A percentile compares a stretch with the other conserved stretches of the same genome.
These are phyloP conservation scores for Margaritifera margaritifera DNA, from an alignment of 2,888 invertebrate genomes.

Conservation along the genomic window DNA sequence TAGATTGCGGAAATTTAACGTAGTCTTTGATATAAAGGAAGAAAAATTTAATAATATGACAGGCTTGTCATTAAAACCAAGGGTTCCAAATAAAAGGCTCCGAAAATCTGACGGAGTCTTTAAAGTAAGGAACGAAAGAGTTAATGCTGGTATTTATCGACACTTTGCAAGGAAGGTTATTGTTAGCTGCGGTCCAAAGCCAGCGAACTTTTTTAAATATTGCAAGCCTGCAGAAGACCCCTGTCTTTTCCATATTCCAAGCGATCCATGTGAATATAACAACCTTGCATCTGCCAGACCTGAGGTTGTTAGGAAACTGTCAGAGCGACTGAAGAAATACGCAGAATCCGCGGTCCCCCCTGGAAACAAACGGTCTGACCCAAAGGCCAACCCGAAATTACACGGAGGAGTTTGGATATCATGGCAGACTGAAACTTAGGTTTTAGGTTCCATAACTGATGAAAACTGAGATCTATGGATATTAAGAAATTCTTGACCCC, in stretches of 20 bases:
- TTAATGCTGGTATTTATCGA: too few species aligned
- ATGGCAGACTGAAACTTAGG: conserved; percentile 39
- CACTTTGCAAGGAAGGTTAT: conserved; percentile 24
- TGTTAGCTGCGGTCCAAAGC: conserved; percentile 52
- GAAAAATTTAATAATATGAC: too few species aligned
- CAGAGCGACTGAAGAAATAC: conserved; percentile 74
- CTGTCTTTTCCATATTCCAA: conserved; percentile 85
- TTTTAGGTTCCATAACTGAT: too few species aligned
- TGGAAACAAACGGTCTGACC: conserved; percentile 81
- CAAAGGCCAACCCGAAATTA: conserved; percentile 81
- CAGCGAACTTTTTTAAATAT: conserved; percentile 50
- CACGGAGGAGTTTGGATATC: conserved; percentile 83
- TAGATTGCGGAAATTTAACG: too few species aligned
- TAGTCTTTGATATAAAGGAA: too few species aligned
- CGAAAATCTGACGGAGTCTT: too few species aligned
- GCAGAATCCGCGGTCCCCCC: conserved; percentile 83
- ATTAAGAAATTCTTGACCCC: too few species aligned
- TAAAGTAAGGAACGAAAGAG: too few species aligned
- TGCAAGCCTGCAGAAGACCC: conserved; percentile 81
- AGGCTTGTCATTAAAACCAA: too few species aligned
- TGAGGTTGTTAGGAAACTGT: conserved; percentile 49
- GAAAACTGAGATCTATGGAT: too few species aligned
- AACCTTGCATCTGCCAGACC: conserved; percentile 75
- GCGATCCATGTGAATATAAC: conserved; percentile 88
- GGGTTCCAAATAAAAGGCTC: neutral